These are phyloP conservation scores for Pseudachorutes palmiensis DNA, from an alignment of 1,140 invertebrate species.

Conservation along the genomic window DNA sequence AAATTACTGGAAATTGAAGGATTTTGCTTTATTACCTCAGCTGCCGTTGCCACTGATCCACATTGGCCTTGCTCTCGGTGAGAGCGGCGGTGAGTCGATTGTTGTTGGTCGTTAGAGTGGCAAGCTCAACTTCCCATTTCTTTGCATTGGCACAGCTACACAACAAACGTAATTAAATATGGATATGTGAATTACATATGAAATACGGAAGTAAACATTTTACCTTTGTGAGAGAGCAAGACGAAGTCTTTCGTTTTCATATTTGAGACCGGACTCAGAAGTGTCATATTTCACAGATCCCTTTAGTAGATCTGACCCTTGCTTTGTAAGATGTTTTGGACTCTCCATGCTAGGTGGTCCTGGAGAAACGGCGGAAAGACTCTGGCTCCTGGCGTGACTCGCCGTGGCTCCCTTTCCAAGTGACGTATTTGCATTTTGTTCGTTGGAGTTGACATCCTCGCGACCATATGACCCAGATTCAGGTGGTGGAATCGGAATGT, in stretches of 20 bases:
- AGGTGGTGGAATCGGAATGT: conserved; percentile 35
- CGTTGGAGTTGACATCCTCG: conserved; percentile 36
- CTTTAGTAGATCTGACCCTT: conserved; percentile 39
- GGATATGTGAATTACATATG: neutral
- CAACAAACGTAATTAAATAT: conserved; percentile 29
- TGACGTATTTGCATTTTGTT: conserved; percentile 35
- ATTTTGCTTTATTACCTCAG: too few relatives aligned
- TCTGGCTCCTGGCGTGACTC: conserved; percentile 37
- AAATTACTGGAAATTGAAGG: too few relatives aligned
- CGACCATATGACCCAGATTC: conserved; percentile 18
- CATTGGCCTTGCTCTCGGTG: conserved; percentile 94
- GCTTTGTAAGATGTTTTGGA: conserved; percentile 29
- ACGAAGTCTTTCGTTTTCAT: conserved; percentile 94
- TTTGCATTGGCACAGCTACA: conserved; percentile 89
- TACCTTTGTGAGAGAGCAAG: conserved; percentile 90
- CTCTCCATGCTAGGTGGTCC: conserved; percentile 29
- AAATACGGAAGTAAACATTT: too few relatives aligned
- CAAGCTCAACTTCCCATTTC: conserved; percentile 96
- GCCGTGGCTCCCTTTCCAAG: conserved; percentile 30
- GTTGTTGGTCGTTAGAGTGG: conserved; percentile 93
- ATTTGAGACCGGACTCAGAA: conserved; percentile 82
- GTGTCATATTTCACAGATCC: conserved; percentile 32
- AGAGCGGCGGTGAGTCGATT: conserved; percentile 84
- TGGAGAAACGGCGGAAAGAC: conserved; percentile 32
- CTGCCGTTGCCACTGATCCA: conserved; percentile 97